phyloP scores from a whole-genome alignment of 1,140 invertebrate species.

The Zaprionus lachaisei region DNA sequence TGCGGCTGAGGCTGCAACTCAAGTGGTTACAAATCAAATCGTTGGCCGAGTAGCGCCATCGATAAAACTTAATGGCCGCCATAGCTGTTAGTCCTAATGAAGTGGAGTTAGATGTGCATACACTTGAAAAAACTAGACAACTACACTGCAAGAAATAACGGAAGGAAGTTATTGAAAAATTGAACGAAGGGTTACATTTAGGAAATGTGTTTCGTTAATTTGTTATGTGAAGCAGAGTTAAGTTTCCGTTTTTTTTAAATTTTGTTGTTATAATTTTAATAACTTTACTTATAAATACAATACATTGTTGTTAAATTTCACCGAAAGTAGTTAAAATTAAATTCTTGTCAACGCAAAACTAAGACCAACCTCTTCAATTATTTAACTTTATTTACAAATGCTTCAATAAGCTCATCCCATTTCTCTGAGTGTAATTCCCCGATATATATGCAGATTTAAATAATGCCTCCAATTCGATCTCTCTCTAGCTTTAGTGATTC shows the following conservation, averaged over 20 bases:
- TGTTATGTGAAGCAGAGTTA: fast-evolving
- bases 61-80: constrained; percentile 81
- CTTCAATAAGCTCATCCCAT: not conserved
- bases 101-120: constrained; percentile 43
- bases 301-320: constrained; percentile 1
- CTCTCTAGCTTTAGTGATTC: constrained; percentile 14
- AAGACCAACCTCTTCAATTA: no score
- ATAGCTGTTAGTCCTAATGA: constrained; percentile 68
- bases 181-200: fast-evolving
- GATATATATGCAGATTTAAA: constrained; percentile 14
- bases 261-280: not conserved
- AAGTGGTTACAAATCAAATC: constrained; percentile 79
- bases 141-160: not conserved
- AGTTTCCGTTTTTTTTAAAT: not conserved
- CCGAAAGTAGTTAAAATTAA: no score
- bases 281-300: not conserved
- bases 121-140: constrained; percentile 17
- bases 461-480: constrained; percentile 11
- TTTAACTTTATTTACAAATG: no score
- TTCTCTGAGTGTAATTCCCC: constrained; percentile 9
- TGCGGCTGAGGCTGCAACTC: constrained; percentile 40
- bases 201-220: not conserved
- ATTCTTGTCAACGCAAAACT: no score
- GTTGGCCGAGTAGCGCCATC: constrained; percentile 64
- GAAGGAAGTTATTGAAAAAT: not conserved